Base-by-base conservation (phyloP, 2,797 vertebrate genomes). In the Erpetoichthys calabaricus region DNA sequence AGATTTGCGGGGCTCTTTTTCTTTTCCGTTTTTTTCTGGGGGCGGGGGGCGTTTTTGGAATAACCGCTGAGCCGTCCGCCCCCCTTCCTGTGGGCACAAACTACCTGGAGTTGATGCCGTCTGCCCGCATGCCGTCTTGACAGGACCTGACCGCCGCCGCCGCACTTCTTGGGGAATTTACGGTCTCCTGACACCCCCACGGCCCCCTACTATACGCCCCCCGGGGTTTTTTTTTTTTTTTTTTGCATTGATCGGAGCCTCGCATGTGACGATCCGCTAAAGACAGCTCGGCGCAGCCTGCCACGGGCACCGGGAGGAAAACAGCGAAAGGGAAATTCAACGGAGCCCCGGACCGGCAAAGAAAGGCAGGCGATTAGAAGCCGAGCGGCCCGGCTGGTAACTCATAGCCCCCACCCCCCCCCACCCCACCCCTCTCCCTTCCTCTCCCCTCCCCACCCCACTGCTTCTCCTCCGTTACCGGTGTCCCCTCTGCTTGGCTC, bases 311-410 rank as follows among this genome's bases (percentile, higher is more conserved):
- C 56, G 59, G 59, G 56, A 60, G 63, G 51, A 62, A 71, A 66
- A 70, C 61, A 60, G 58, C 56, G 68, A 63, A 66, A 62, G 64
- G 60, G 65, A 72, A 55, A 53, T 46, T 45, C 63, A 58, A 54
- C 69, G 67, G 60, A 64, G 64, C 69, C 73, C 71, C 71, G 50
- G 68, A 67, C 62, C 64, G 68, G 72, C 79, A 73, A 73, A 60
- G 72, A 64, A 25, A 25, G 25, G 2, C 25, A 25, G 25, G 25
- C 25, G 2, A 25, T 25, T 25, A 25, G 1, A 25, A 25, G 25
- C 25, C 25, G 25, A 25, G 25, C 25, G 25, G 25, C 25, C 25
- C 25, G 64, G 58, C 66, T 42, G 25, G 7, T 25, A 55, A 61
- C 68, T 60, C 59, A 67, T 59, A 49, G 65, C 75, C 76, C 75